Percentiles rank a stretch among this genome's conserved stretches.
Conservation (phyloP, 1,140 invertebrate genomes). For the Psilanteris sp. region DNA sequence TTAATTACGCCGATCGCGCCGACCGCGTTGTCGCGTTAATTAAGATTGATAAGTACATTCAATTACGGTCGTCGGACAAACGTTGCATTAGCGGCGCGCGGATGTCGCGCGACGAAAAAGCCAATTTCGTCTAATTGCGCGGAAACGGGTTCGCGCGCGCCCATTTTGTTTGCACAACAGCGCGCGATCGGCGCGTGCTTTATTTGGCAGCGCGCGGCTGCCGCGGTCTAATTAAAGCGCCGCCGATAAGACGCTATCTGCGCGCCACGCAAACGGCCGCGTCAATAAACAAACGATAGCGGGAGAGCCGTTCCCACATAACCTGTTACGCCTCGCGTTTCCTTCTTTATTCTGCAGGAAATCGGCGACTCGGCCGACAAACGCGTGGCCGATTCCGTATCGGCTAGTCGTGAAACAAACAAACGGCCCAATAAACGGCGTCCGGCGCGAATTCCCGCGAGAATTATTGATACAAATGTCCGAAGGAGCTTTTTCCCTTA, state of each 20-base stretch:
- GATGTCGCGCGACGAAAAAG: conserved; percentile 2
- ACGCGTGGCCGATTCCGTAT: conserved; percentile 34
- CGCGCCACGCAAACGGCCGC: conserved; percentile 3
- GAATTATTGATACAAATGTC: conserved; percentile 50
- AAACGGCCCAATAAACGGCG: conserved; percentile 48
- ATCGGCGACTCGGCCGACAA: conserved; percentile 39
- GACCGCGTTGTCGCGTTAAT: conserved; percentile 9
- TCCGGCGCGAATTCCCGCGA: conserved; percentile 32
- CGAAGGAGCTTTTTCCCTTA: conserved; percentile 21
- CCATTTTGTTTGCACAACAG: too few relatives aligned
- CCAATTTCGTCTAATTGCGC: too few relatives aligned
- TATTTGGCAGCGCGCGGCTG: background rate
- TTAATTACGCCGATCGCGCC: conserved; percentile 19
- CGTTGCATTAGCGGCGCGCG: conserved; percentile 20
- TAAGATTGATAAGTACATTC: conserved; percentile 37
- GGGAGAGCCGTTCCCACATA: conserved; percentile 52
- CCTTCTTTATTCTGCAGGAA: conserved; percentile 14
- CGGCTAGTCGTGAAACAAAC: conserved; percentile 52
- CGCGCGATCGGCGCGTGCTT: too few relatives aligned
- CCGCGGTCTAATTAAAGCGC: conserved; percentile 22
- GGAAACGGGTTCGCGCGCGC: background rate
- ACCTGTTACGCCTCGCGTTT: conserved; percentile 42
- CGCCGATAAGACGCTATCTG: conserved; percentile 20
- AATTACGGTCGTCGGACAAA: conserved; percentile 9
- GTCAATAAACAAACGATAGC: conserved; percentile 29